Evolutionary conservation across 2,888 invertebrate genomes (phyloP).

Genomic region (Lithosia quadra): DNA sequence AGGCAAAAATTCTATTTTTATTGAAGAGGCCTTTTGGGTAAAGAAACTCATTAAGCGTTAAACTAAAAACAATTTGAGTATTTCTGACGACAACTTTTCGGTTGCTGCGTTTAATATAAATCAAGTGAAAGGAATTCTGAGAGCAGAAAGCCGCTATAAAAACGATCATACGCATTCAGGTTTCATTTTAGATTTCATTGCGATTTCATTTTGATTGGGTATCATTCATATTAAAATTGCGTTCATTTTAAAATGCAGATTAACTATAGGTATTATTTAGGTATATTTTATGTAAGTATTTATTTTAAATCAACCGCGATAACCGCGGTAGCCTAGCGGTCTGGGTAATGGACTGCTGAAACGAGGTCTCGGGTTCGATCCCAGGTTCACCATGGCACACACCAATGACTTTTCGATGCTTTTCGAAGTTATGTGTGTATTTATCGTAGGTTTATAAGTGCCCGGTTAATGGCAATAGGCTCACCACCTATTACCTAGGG

Average conservation of each 20-base stretch:
- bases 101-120: slow-evolving; percentile 30
- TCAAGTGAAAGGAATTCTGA: slow-evolving; percentile 40
- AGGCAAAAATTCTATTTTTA: slow-evolving; percentile 31
- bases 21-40: slow-evolving; percentile 21
- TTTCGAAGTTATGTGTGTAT: too few relatives aligned
- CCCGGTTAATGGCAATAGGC: too few relatives aligned
- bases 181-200: slow-evolving; percentile 31
- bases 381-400: too few relatives aligned
- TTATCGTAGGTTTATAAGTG: too few relatives aligned
- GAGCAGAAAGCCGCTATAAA: slow-evolving; percentile 43
- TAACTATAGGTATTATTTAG: neutral
- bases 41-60: slow-evolving; percentile 22
- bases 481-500: too few relatives aligned
- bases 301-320: too few relatives aligned
- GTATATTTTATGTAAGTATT: too few relatives aligned
- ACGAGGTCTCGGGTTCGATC: too few relatives aligned
- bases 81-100: slow-evolving; percentile 21
- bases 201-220: slow-evolving; percentile 14
- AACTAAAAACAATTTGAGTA: slow-evolving; percentile 26
- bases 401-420: too few relatives aligned
- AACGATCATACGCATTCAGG: slow-evolving; percentile 27
- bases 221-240: neutral
- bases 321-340: too few relatives aligned
- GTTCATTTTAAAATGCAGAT: neutral
- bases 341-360: too few relatives aligned